Evolutionary conservation across 2,888 invertebrate species (phyloP).

Genomic region (Timema cristinae): DNA sequence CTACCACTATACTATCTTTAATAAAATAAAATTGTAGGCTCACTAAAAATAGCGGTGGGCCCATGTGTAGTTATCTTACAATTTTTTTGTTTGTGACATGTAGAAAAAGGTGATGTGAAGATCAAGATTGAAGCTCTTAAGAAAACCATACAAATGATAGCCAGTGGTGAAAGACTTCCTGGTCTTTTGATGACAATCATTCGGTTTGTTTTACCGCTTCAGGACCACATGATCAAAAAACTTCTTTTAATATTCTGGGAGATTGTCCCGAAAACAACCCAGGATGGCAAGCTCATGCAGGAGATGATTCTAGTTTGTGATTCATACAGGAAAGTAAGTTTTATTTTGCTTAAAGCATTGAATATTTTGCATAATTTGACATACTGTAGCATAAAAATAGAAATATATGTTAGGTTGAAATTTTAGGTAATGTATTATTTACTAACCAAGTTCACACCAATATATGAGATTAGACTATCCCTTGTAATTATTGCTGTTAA

Average conservation of each 20-base stretch:
- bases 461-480: no score
- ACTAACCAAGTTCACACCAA: no score
- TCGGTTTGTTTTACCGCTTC: conserved; percentile 82
- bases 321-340: conserved; percentile 86
- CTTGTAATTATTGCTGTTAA: no score
- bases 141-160: conserved; percentile 89
- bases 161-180: conserved; percentile 88
- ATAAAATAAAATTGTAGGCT: no score
- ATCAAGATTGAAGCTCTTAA: conserved; percentile 93
- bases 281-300: conserved; percentile 88
- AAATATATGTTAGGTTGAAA: no score
- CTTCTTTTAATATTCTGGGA: conserved; percentile 98
- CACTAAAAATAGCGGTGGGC: no score
- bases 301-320: conserved; percentile 99
- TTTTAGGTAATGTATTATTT: no score
- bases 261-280: conserved; percentile 94
- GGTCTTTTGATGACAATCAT: conserved; percentile 97
- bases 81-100: conserved; percentile 31
- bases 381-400: no score
- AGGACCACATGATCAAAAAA: conserved; percentile 97
- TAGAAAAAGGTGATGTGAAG: conserved; percentile 87
- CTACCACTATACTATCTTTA: no score
- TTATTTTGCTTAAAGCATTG: no score
- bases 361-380: no score
- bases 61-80: no score